Evolutionary conservation across 2,888 invertebrate species (phyloP).

Genomic region (Acanthosepion esculentum): DNA sequence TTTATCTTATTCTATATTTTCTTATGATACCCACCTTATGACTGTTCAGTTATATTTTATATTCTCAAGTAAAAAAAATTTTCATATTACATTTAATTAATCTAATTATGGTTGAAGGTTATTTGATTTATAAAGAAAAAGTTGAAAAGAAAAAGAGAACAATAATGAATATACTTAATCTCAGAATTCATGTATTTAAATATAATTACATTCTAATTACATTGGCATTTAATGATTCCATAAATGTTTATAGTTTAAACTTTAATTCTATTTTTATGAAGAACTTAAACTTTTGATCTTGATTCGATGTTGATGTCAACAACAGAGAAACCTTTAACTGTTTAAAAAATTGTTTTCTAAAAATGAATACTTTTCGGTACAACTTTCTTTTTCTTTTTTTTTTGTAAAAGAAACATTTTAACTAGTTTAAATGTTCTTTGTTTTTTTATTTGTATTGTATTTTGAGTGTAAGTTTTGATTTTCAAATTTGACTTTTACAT

Average conservation of each 20-base stretch:
- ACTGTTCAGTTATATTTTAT: background rate
- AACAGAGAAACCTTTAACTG: background rate
- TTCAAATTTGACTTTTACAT: background rate
- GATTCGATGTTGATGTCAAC: background rate
- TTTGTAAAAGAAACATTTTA: background rate
- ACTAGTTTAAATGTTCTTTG: background rate
- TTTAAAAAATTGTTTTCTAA: background rate
- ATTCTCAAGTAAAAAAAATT: background rate
- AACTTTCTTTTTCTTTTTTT: background rate
- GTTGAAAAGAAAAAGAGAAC: background rate
- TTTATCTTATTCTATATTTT: no score
- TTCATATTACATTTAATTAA: background rate
- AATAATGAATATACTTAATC: background rate
- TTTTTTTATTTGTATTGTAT: background rate
- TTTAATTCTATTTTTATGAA: background rate
- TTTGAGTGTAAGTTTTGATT: background rate
- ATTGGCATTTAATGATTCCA: background rate
- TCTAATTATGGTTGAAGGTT: no score
- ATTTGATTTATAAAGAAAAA: background rate
- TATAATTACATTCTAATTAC: background rate
- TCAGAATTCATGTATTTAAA: background rate
- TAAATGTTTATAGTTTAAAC: background rate
- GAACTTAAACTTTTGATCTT: background rate
- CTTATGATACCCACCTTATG: no score
- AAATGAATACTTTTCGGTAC: background rate